Evolutionary conservation across 2,113 vertebrate genomes (phyloP), one percentile per base, ranked within the genome.

Genomic region (Neolamprologus sp.): DNA sequence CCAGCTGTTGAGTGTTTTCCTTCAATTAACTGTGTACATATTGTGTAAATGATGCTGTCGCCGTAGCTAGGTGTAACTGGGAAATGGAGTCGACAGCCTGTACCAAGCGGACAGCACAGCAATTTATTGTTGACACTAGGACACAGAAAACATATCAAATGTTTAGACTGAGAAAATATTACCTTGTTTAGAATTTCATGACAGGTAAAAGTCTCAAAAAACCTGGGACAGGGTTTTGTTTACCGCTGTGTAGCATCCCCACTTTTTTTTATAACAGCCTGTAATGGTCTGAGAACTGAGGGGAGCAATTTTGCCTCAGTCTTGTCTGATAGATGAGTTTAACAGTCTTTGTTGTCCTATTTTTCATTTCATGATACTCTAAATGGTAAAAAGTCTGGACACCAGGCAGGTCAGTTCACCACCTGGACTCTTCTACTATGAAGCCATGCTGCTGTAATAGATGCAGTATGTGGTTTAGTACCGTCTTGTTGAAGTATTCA

Each of bases 401-500:
- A 23, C n/a, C n/a, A 23, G 0, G 35, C n/a, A 71, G 21, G 65
- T 42, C 65, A 23, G 13, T 42, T 71, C 1, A 71, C n/a, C 65
- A 71, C 37, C 21, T 1, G 5, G n/a, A 71, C 65, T 68, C 60
- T 65, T 37, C 33, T 13, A 13, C 1, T 71, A 71, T 5, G 37
- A 73, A 45, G 37, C 65, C 65, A 45, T 73, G 65, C 12, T 42
- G 37, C 65, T 1, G 65, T 42, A 42, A 71, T 40, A 42, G n/a
- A 2, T 71, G 37, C 65, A 42, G 7, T 42, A 23, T 21, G 10
- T 37, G 0, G 1, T 40, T 40, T 68, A 68, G 63, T 21, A 21
- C 21, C 0, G 0, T 73, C 65, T 45, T 73, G 37, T 42, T 45
- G 8, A 45, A 73, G 21, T 42, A 6, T 26, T 42, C 5, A 23